These are phyloP conservation scores for Mormyrus proboscirostris DNA, from an alignment of 2,797 vertebrate genomes.

Conservation along the genomic window DNA sequence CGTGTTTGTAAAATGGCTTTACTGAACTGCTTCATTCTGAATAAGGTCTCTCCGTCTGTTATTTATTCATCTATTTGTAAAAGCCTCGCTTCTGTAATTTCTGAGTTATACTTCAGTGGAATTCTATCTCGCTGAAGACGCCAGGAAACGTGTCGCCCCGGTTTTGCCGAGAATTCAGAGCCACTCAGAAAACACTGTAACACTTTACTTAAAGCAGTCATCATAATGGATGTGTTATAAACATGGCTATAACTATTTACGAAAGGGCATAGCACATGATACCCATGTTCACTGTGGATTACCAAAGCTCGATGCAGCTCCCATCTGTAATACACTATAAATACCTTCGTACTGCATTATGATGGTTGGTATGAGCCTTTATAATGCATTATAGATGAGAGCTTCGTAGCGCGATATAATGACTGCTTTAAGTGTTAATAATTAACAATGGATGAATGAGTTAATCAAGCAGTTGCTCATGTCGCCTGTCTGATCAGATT, in stretches of 20 bases:
- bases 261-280: not conserved
- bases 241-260: not conserved
- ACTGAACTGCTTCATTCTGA: not conserved
- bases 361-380: not conserved
- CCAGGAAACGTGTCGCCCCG: not conserved
- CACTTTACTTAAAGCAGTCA: not conserved
- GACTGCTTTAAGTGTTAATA: not conserved
- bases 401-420: not conserved
- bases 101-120: not conserved
- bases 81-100: not conserved
- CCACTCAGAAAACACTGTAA: not conserved
- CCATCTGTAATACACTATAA: not conserved
- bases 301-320: not conserved
- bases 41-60: not conserved
- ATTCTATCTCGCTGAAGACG: not conserved
- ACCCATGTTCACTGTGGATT: not conserved
- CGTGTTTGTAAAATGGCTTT: not conserved
- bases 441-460: not conserved
- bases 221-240: not conserved
- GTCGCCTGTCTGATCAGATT: not conserved
- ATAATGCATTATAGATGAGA: not conserved
- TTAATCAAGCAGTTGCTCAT: not conserved
- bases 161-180: not conserved
- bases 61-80: not conserved
- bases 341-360: not conserved